Evolutionary conservation across 2,797 vertebrate species (phyloP).

Genomic region (Anguilla pacifica): DNA sequence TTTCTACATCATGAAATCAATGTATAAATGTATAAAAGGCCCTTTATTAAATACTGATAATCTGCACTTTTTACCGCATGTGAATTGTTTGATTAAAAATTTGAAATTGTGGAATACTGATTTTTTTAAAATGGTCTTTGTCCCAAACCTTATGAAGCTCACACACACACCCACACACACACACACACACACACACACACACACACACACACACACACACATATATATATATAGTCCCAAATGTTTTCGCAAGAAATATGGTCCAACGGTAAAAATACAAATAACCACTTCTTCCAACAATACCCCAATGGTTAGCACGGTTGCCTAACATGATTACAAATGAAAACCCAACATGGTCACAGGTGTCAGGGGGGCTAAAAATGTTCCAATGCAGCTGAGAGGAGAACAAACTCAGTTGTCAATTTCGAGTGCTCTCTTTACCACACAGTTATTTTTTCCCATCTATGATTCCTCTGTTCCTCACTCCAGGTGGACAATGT

Average conservation of each 20-base stretch:
- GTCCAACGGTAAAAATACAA: background rate
- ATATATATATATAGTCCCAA: background rate
- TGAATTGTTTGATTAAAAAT: too few relatives aligned
- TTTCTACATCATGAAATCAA: too few relatives aligned
- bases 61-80: too few relatives aligned
- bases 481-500: background rate
- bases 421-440: background rate
- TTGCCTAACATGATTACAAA: conserved; percentile 4
- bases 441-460: conserved; percentile 20
- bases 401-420: background rate
- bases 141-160: too few relatives aligned
- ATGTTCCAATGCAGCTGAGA: conserved; percentile 63
- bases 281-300: background rate
- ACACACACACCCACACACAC: too few relatives aligned
- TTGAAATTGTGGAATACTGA: too few relatives aligned
- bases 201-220: too few relatives aligned
- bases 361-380: conserved; percentile 70
- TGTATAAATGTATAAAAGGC: too few relatives aligned
- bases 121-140: too few relatives aligned
- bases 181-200: too few relatives aligned
- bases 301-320: background rate
- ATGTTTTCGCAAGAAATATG: background rate
- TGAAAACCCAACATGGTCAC: conserved; percentile 43
- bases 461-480: background rate
- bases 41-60: too few relatives aligned